Evolutionary conservation across 1,140 invertebrate species (phyloP).

Genomic region (Gonioctena quinquepunctata): DNA sequence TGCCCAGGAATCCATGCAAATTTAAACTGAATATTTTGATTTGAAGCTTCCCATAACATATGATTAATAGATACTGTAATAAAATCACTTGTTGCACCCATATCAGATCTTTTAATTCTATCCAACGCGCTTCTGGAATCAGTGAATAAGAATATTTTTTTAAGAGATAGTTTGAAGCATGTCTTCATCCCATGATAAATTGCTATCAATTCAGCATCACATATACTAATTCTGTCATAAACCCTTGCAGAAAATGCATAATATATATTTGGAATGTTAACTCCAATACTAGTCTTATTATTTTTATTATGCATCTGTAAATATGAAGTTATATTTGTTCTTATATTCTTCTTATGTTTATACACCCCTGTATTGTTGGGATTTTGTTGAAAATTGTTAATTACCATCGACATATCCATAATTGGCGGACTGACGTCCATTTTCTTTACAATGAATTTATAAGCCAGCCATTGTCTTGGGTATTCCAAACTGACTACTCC

Average conservation of each 20-base stretch:
- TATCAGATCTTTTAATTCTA: too few relatives aligned
- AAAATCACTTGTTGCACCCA: too few relatives aligned
- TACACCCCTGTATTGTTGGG: too few relatives aligned
- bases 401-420: background rate
- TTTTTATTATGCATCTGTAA: background rate
- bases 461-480: background rate
- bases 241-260: background rate
- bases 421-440: background rate
- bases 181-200: background rate
- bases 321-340: background rate
- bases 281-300: background rate
- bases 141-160: constrained; percentile 18
- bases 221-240: background rate
- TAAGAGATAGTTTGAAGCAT: constrained; percentile 7
- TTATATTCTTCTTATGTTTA: background rate
- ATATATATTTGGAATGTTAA: background rate
- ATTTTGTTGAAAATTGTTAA: background rate
- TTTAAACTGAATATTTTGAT: background rate
- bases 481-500: background rate
- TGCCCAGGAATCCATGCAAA: constrained; percentile 25
- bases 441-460: constrained; percentile 4
- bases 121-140: constrained; percentile 22
- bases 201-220: background rate
- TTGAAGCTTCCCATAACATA: background rate
- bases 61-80: background rate